Conservation (phyloP, 2,797 vertebrate species). For the Setipinna tenuifilis region DNA sequence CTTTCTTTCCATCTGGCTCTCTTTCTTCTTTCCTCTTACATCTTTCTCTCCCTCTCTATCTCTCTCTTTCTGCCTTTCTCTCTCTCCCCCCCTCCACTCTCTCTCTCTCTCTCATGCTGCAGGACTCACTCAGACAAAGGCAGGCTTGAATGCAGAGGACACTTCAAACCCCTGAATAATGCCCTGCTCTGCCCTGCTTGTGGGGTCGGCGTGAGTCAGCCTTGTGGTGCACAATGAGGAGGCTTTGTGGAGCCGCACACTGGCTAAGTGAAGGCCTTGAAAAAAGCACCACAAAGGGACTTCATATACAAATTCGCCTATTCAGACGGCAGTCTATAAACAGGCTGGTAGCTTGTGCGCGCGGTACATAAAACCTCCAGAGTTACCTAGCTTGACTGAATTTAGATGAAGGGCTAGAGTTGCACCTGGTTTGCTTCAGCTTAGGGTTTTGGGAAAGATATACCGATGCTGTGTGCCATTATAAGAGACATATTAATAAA, state of each 20-base stretch:
- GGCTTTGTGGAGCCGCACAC: conserved; percentile 9
- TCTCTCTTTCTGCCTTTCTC: too few species aligned
- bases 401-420: neutral
- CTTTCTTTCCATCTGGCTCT: neutral
- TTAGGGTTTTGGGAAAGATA: neutral
- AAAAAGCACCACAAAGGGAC: neutral
- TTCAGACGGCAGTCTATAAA: neutral
- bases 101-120: neutral
- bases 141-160: conserved; percentile 54
- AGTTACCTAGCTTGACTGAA: neutral
- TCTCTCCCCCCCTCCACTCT: neutral
- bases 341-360: neutral
- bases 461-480: neutral
- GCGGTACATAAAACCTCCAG: neutral
- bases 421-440: neutral
- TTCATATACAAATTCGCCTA: conserved; percentile 5
- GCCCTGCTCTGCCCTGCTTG: conserved; percentile 14
- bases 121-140: conserved; percentile 56
- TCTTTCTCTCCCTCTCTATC: neutral
- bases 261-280: neutral
- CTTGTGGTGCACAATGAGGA: conserved; percentile 55
- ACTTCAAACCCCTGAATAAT: conserved; percentile 58
- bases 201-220: conserved; percentile 54
- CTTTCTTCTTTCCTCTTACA: neutral
- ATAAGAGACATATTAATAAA: neutral